A percentile compares a stretch with the other conserved stretches of the same genome.
Evolutionary conservation across 2,797 vertebrate genomes (phyloP).

Genomic region (Peromyscus eremicus): DNA sequence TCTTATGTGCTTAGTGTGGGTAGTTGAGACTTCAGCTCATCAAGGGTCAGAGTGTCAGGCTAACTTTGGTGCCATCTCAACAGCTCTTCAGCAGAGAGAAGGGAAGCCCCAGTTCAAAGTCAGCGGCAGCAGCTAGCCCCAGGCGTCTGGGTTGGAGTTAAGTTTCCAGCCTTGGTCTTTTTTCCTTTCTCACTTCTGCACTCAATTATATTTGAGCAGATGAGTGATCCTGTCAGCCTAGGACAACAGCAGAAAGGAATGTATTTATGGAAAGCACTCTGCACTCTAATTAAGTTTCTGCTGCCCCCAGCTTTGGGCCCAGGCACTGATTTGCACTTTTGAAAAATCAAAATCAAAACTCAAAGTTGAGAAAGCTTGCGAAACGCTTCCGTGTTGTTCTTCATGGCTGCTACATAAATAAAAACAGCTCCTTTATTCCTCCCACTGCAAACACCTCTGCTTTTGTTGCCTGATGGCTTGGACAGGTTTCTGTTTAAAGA

Average conservation of each 20-base stretch:
- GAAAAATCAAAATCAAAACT: slow-evolving; percentile 69
- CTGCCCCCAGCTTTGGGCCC: slow-evolving; percentile 72
- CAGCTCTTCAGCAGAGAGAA: background rate
- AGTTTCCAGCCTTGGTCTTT: slow-evolving; percentile 45
- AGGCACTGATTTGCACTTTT: slow-evolving; percentile 62
- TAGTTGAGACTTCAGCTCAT: background rate
- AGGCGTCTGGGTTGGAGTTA: slow-evolving; percentile 57
- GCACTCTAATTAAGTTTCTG: slow-evolving; percentile 74
- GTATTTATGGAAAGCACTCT: slow-evolving; percentile 64
- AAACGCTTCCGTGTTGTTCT: slow-evolving; percentile 59
- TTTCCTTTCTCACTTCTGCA: background rate
- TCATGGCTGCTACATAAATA: slow-evolving; percentile 59
- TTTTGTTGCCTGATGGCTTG: slow-evolving; percentile 72
- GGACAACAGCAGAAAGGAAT: slow-evolving; percentile 73
- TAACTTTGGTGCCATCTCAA: background rate
- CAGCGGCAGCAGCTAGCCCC: background rate
- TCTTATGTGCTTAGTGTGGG: background rate
- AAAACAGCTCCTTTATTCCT: slow-evolving; percentile 20
- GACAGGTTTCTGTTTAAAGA: slow-evolving; percentile 69
- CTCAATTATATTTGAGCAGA: slow-evolving; percentile 73
- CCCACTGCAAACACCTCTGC: slow-evolving; percentile 49
- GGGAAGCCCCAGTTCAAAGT: slow-evolving; percentile 35
- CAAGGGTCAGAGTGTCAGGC: background rate
- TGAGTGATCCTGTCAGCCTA: slow-evolving; percentile 64
- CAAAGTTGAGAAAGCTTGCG: slow-evolving; percentile 63